phyloP scores from a whole-genome alignment of 2,888 invertebrate species.

The Allolobophora icterica region DNA sequence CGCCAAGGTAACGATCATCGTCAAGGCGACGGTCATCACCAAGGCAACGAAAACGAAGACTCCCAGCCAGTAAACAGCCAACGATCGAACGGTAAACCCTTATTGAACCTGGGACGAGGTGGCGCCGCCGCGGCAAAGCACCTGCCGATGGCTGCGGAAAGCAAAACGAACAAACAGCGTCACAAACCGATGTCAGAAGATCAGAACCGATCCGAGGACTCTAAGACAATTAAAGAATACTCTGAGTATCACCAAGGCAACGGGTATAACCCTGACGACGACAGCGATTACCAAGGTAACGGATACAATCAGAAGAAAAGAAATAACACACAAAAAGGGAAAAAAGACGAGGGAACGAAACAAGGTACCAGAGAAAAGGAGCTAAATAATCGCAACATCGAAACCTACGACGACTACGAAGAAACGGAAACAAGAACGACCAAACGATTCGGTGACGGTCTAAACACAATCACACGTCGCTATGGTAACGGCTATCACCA shows the following conservation, averaged over 20 bases:
- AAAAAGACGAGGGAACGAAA: not conserved
- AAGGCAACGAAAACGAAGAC: not conserved
- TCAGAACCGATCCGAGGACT: not conserved
- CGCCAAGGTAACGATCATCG: not conserved
- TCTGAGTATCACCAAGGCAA: not conserved
- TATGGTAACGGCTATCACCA: conserved; percentile 19
- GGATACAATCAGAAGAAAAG: not conserved
- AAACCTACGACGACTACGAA: not conserved
- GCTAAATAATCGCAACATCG: not conserved
- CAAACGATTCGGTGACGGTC: not conserved
- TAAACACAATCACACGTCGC: not conserved
- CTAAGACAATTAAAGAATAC: too few relatives aligned
- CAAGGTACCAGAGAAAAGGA: not conserved
- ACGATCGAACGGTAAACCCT: not conserved
- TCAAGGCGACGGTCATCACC: not conserved
- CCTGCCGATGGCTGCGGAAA: not conserved
- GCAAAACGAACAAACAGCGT: not conserved
- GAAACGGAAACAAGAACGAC: not conserved
- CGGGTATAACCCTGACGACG: not conserved
- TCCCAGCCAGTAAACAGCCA: not conserved
- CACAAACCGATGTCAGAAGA: too few relatives aligned
- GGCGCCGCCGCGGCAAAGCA: not conserved
- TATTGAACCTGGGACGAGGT: not conserved
- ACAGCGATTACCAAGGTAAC: not conserved
- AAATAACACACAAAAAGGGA: not conserved